Evolutionary conservation across 1,140 invertebrate species (phyloP).

Genomic region (Ceratosolen solmsi): DNA sequence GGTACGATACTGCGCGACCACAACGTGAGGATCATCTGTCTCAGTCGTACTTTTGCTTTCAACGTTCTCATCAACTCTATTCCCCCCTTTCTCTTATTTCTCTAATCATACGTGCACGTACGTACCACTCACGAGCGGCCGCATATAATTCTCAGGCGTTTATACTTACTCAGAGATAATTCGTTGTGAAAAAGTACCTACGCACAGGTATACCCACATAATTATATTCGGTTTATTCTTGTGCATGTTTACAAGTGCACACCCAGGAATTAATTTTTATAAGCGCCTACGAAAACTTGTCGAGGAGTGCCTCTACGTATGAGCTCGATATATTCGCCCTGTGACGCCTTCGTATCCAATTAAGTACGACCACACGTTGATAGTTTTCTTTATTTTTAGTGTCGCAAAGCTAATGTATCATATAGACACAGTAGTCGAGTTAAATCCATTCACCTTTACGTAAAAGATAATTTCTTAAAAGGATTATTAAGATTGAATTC

Average conservation of each 20-base stretch:
- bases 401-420: not conserved
- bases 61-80: not conserved
- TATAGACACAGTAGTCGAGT: not conserved
- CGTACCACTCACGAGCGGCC: not conserved
- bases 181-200: not conserved
- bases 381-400: not conserved
- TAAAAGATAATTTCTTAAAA: constrained; percentile 7
- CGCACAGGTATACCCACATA: not conserved
- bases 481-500: not conserved
- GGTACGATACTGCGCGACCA: not conserved
- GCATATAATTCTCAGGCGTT: not conserved
- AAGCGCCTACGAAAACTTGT: not conserved
- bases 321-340: not conserved
- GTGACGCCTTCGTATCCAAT: not conserved
- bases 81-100: not conserved
- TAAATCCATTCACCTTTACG: constrained; percentile 9
- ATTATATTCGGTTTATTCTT: not conserved
- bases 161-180: not conserved
- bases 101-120: not conserved
- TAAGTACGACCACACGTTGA: not conserved
- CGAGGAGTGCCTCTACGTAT: constrained; percentile 22
- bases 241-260: not conserved
- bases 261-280: constrained; percentile 11
- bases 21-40: not conserved
- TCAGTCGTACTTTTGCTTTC: constrained; percentile 6